Percentiles rank a stretch among this genome's conserved stretches.
Evolutionary conservation across 2,888 invertebrate genomes (phyloP).

Genomic region (Rhynchonema sp.): DNA sequence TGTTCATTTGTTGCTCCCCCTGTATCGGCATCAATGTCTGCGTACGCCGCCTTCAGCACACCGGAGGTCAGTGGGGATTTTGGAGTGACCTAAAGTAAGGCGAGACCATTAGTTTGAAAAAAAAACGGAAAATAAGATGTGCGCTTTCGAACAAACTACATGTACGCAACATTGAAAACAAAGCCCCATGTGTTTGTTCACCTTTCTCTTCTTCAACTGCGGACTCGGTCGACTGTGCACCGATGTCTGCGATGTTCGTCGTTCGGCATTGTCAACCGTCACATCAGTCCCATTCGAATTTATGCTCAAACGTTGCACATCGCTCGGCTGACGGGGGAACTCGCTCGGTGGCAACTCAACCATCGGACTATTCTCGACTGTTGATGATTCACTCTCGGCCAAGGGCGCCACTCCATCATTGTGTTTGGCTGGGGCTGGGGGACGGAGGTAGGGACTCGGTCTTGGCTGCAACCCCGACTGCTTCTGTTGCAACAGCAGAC

Average conservation of each 20-base stretch:
- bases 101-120: too few species aligned
- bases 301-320: background rate
- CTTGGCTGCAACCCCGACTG: background rate
- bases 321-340: background rate
- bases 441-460: background rate
- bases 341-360: conserved; percentile 16
- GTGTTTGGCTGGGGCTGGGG: background rate
- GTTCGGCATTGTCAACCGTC: background rate
- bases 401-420: conserved; percentile 12
- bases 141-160: too few species aligned
- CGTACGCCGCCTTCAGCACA: too few species aligned
- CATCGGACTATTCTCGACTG: conserved; percentile 19
- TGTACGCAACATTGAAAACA: too few species aligned
- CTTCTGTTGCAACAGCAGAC: too few species aligned
- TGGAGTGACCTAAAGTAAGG: too few species aligned
- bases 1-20: too few species aligned
- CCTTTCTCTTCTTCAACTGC: background rate
- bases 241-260: background rate
- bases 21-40: too few species aligned
- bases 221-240: background rate
- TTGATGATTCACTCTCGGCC: conserved; percentile 17
- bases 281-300: background rate
- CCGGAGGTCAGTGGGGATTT: too few species aligned
- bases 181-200: too few species aligned
- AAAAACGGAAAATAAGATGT: too few species aligned